These are phyloP conservation scores for Goniozus legneri DNA, from an alignment of 1,140 invertebrate species.

Conservation along the genomic window DNA sequence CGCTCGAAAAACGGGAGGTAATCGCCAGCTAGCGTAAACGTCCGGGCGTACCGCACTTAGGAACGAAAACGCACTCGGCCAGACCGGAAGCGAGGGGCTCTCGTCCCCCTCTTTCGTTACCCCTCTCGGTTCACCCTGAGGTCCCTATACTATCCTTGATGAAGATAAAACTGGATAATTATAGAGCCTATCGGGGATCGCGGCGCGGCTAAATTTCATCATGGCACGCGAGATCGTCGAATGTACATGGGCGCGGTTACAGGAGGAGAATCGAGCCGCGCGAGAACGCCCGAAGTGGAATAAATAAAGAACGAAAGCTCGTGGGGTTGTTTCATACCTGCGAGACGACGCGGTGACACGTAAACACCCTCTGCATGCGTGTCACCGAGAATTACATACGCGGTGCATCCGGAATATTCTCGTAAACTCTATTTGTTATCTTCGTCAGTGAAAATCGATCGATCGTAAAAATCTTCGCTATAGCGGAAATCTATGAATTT, in stretches of 20 bases:
- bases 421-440: too few relatives aligned
- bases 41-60: conserved; percentile 7
- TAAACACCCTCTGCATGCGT: too few relatives aligned
- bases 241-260: conserved; percentile 34
- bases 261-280: conserved; percentile 36
- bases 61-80: conserved; percentile 19
- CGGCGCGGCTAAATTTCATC: conserved; percentile 47
- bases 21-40: neutral
- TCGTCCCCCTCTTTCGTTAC: conserved; percentile 22
- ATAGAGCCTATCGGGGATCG: conserved; percentile 51
- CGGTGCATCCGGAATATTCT: too few relatives aligned
- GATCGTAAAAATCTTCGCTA: too few relatives aligned
- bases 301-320: conserved; percentile 1
- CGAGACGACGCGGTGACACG: too few relatives aligned
- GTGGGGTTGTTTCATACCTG: too few relatives aligned
- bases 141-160: too few relatives aligned
- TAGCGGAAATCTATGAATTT: too few relatives aligned
- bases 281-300: neutral
- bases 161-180: conserved; percentile 55
- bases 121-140: conserved; percentile 14
- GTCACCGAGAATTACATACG: too few relatives aligned
- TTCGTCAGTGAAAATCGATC: too few relatives aligned
- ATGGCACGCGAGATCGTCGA: conserved; percentile 48
- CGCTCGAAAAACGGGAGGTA: neutral
- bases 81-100: conserved; percentile 10